Evolutionary conservation across 2,113 vertebrate genomes (phyloP), one percentile per base, ranked within the genome.

Genomic region (Anseranas semipalmata): DNA sequence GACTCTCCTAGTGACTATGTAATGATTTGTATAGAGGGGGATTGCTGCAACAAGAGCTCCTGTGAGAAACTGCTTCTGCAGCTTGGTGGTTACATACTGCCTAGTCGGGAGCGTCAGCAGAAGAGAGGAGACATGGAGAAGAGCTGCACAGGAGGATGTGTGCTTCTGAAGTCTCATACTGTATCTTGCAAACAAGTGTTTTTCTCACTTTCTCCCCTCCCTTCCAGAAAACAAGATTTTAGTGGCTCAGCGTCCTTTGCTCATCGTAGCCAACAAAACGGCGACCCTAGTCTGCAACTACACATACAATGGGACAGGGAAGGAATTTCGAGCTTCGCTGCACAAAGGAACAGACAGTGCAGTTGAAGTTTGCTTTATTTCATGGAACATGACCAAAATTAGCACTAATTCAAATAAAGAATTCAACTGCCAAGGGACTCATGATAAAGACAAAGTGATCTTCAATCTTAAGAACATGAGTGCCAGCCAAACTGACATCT

Each of bases 401-500:
- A 94, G 33, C 52, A 81, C 86, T 53, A 85, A 75, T 11, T 88
- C 82, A 81, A 94, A 68, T 11, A 89, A 92, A 21, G 96, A 81
- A 63, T 98, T 98, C 88, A 89, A 67, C 85, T 98, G 98, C 32
- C 48, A 63, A 10, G 98, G 96, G 20, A 20, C 46, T 33, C n/a
- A 66, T 24, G 88, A 85, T 8, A 96, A 97, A 91, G 93, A 97
- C n/a, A 96, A 94, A 80, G 97, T 98, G 24, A 97, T 95, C 48
- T 98, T 98, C 95, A 89, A 74, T 65, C 97, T 98, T 83, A 37
- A 58, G 86, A 96, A 98, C 66, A 75, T 98, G 91, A 93, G 28
- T 15, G 96, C 94, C 85, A 97, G 82, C 63, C 97, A 98, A 95
- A 98, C 98, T 37, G 98, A 98, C 87, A 98, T 98, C 95, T 98